phyloP scores from a whole-genome alignment of 1,140 invertebrate genomes.

The Rhyacophila brunnea region DNA sequence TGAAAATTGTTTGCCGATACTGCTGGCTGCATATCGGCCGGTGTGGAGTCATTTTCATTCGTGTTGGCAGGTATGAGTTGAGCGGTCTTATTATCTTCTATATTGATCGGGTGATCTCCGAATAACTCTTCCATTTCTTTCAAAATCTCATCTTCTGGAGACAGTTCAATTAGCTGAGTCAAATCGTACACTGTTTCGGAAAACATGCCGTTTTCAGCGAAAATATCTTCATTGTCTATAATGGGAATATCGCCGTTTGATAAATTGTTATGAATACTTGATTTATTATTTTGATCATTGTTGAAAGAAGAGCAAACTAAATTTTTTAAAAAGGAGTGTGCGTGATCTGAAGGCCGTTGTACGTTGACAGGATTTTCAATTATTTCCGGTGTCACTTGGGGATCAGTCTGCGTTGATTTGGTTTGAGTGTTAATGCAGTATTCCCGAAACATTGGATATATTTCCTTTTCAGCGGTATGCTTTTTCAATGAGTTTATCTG shows the following conservation, averaged over 20 bases:
- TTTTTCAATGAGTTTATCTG: slow-evolving; percentile 24
- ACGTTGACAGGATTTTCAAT: not conserved
- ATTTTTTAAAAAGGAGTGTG: too few species aligned
- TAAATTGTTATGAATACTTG: not conserved
- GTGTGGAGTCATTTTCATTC: too few species aligned
- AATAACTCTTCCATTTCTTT: not conserved
- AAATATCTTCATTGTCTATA: not conserved
- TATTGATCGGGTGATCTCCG: not conserved
- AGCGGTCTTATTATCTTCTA: too few species aligned
- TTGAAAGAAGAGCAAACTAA: not conserved
- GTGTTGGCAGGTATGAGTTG: too few species aligned
- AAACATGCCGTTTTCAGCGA: too few species aligned
- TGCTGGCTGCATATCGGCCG: too few species aligned
- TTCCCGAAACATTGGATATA: slow-evolving; percentile 18
- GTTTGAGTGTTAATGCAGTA: slow-evolving; percentile 15
- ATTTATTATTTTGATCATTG: not conserved
- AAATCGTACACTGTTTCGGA: not conserved
- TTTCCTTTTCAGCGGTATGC: slow-evolving; percentile 15
- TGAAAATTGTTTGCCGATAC: too few species aligned
- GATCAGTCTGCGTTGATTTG: slow-evolving; percentile 23
- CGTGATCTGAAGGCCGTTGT: too few species aligned
- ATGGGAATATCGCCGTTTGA: not conserved
- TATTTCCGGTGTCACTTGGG: not conserved
- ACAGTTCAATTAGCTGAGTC: not conserved
- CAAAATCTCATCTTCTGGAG: not conserved